A percentile compares a stretch with the other conserved stretches of the same genome.
Conservation (phyloP, 1,140 invertebrate species). For the Phymastichus coffea region DNA sequence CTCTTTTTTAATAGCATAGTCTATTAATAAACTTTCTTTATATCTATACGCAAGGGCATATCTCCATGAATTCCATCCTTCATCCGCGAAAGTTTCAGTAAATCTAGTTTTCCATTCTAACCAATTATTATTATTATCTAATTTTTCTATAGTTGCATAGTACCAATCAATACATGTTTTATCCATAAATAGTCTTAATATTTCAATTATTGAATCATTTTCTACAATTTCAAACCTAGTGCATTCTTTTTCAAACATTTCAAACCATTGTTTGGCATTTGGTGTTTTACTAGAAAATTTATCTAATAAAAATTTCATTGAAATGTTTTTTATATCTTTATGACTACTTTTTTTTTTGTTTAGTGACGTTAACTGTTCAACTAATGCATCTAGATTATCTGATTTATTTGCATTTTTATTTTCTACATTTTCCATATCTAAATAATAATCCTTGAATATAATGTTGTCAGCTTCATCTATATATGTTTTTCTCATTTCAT, state of each 20-base stretch:
- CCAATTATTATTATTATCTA: conserved; percentile 23
- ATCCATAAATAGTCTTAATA: conserved; percentile 7
- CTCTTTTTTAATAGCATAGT: conserved; percentile 32
- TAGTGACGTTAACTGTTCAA: background rate
- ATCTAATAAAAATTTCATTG: background rate
- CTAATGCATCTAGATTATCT: background rate
- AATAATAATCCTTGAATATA: background rate
- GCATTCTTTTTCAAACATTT: background rate
- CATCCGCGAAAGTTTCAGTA: conserved; percentile 30
- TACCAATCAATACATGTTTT: conserved; percentile 29
- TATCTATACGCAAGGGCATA: conserved; percentile 29
- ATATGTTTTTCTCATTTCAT: background rate
- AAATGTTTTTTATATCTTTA: background rate
- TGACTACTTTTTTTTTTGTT: background rate
- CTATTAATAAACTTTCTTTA: conserved; percentile 23
- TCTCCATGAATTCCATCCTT: conserved; percentile 29
- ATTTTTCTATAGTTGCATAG: conserved; percentile 27
- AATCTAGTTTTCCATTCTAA: conserved; percentile 29
- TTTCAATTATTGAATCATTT: background rate
- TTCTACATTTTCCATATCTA: background rate
- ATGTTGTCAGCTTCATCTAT: background rate
- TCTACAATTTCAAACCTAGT: background rate
- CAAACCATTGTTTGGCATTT: background rate
- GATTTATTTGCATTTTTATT: background rate
- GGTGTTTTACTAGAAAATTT: background rate